These are phyloP conservation scores for Clusia tigrina DNA, from an alignment of 2,888 invertebrate species.

Conservation along the genomic window DNA sequence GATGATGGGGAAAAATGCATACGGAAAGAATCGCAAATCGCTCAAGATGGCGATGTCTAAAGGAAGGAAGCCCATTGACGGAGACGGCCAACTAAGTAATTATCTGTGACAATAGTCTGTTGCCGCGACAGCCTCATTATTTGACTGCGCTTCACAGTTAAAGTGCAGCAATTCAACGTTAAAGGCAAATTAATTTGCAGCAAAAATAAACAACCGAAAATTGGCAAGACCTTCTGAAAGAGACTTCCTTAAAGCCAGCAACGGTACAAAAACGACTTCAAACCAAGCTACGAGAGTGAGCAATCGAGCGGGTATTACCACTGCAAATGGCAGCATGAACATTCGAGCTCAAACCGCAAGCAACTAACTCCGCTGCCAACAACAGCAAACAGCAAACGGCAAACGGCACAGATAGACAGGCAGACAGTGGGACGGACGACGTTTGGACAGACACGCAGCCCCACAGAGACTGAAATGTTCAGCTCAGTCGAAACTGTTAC, in stretches of 20 bases:
- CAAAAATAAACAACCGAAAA: neutral
- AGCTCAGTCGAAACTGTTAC: constrained; percentile 13
- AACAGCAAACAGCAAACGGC: neutral
- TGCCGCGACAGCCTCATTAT: too few species aligned
- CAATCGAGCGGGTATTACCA: neutral
- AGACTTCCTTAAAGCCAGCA: neutral
- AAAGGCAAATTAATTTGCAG: neutral
- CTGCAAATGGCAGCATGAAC: neutral
- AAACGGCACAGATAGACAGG: too few species aligned
- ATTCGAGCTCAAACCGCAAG: constrained; percentile 1
- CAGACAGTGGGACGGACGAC: too few species aligned
- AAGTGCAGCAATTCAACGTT: too few species aligned
- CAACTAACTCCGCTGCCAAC: neutral
- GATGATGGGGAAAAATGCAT: too few species aligned
- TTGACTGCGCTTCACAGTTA: too few species aligned
- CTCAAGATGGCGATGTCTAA: too few species aligned
- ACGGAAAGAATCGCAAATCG: too few species aligned
- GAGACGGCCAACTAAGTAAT: too few species aligned
- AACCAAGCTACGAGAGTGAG: neutral
- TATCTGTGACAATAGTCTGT: too few species aligned
- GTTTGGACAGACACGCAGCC: neutral
- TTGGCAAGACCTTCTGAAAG: neutral
- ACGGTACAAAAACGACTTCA: neutral
- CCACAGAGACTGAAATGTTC: neutral
- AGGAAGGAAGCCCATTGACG: too few species aligned